phyloP scores from a whole-genome alignment of 2,113 vertebrate genomes.

The Catharus minimus region DNA sequence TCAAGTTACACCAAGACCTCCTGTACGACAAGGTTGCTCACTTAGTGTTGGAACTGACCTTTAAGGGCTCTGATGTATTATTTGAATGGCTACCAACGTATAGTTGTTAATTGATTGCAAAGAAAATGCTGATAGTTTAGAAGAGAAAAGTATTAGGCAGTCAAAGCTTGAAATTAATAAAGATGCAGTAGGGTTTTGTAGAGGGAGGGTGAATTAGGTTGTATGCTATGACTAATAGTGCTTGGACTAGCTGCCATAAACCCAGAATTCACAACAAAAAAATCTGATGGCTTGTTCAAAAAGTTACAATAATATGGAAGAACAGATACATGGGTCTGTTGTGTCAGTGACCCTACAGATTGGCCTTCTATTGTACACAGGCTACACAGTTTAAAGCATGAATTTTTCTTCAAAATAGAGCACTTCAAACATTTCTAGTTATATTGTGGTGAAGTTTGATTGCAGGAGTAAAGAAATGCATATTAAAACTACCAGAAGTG shows the following conservation, averaged over 20 bases:
- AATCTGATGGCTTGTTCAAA: slow-evolving; percentile 7
- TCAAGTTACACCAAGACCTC: not conserved
- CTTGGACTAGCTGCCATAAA: slow-evolving; percentile 28
- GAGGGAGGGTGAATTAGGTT: slow-evolving; percentile 9
- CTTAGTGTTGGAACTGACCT: not conserved
- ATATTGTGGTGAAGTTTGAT: slow-evolving; percentile 28
- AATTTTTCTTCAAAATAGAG: slow-evolving; percentile 50
- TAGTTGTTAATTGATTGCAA: not conserved
- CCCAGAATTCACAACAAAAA: slow-evolving; percentile 16
- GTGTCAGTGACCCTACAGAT: slow-evolving; percentile 10
- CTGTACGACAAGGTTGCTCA: not conserved
- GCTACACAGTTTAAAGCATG: slow-evolving; percentile 16
- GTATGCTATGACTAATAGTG: not conserved
- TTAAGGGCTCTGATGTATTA: slow-evolving; percentile 28
- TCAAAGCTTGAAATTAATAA: slow-evolving; percentile 38
- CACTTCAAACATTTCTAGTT: slow-evolving; percentile 45
- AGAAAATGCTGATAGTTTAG: slow-evolving; percentile 14
- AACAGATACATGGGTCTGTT: slow-evolving; percentile 6
- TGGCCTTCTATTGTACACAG: slow-evolving; percentile 20
- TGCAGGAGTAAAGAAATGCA: slow-evolving; percentile 38
- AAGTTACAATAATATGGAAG: slow-evolving; percentile 18
- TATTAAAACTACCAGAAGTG: slow-evolving; percentile 15
- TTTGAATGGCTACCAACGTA: not conserved
- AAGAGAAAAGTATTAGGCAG: slow-evolving; percentile 35
- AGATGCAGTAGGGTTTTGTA: not conserved